phyloP scores from a whole-genome alignment of 2,888 invertebrate genomes.

The Xestia sexstrigata region DNA sequence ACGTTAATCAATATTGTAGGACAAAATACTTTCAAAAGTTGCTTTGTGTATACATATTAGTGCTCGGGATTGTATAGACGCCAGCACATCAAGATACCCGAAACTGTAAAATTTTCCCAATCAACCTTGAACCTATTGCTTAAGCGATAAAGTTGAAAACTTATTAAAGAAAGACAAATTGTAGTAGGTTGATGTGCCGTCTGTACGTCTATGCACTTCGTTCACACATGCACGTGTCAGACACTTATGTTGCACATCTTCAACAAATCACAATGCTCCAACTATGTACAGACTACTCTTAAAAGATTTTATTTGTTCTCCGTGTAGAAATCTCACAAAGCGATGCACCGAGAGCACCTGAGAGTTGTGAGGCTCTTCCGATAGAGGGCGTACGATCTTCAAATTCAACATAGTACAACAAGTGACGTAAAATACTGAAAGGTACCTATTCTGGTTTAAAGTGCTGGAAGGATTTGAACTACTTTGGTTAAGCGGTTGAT shows the following conservation, averaged over 20 bases:
- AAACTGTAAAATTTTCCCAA: too few relatives aligned
- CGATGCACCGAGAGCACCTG: conserved; percentile 63
- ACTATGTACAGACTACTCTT: conserved; percentile 40
- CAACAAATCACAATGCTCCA: conserved; percentile 49
- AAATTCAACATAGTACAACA: conserved; percentile 56
- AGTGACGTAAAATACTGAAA: conserved; percentile 48
- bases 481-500: neutral
- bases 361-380: conserved; percentile 50
- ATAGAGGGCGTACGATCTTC: conserved; percentile 59
- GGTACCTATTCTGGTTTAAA: conserved; percentile 35
- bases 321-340: conserved; percentile 56
- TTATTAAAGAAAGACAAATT: too few relatives aligned
- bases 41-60: neutral
- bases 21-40: too few relatives aligned
- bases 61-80: neutral
- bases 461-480: neutral
- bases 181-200: too few relatives aligned
- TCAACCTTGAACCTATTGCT: too few relatives aligned
- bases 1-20: too few relatives aligned
- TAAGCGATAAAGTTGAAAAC: too few relatives aligned
- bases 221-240: conserved; percentile 2
- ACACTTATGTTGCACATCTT: conserved; percentile 25
- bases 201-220: neutral
- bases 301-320: conserved; percentile 59
- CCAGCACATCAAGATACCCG: too few relatives aligned